Percentiles rank a stretch among this genome's conserved stretches.
phyloP scores from a whole-genome alignment of 2,113 vertebrate genomes.

The Cnemophilus loriae region DNA sequence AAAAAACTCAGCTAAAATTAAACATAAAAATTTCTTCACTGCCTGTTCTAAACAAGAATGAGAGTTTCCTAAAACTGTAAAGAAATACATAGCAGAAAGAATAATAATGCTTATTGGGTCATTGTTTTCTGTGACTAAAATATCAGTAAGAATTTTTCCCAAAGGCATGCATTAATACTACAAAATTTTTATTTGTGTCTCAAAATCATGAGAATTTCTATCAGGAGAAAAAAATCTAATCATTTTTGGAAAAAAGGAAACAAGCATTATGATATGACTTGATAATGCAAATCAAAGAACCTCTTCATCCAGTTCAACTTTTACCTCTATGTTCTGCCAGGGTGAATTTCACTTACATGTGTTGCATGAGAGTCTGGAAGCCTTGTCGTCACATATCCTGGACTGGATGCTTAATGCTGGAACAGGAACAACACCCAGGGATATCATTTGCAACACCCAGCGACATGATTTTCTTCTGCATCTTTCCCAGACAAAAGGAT shows the following conservation, averaged over 20 bases:
- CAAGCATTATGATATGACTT: not conserved
- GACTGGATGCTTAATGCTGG: not conserved
- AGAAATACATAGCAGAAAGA: not conserved
- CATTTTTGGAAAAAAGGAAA: not conserved
- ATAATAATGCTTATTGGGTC: not conserved
- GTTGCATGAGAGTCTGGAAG: not conserved
- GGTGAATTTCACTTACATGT: not conserved
- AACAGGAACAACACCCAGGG: not conserved
- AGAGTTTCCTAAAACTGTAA: not conserved
- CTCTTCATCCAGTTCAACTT: not conserved
- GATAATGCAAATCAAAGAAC: not conserved
- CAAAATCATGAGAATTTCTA: not conserved
- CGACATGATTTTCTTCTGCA: not conserved
- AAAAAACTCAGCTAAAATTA: not conserved
- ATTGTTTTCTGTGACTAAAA: not conserved
- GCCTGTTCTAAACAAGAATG: not conserved
- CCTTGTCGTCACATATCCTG: not conserved
- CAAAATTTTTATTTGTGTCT: not conserved
- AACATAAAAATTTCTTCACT: not conserved
- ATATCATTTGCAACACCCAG: not conserved
- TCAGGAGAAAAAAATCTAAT: not conserved
- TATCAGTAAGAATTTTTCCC: not conserved
- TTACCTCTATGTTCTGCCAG: not conserved
- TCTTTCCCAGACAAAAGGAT: not conserved
- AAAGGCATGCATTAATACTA: not conserved